Percentiles rank a stretch among this genome's conserved stretches.
phyloP scores from a whole-genome alignment of 1,140 invertebrate genomes.

The Penaeus japonicus region DNA sequence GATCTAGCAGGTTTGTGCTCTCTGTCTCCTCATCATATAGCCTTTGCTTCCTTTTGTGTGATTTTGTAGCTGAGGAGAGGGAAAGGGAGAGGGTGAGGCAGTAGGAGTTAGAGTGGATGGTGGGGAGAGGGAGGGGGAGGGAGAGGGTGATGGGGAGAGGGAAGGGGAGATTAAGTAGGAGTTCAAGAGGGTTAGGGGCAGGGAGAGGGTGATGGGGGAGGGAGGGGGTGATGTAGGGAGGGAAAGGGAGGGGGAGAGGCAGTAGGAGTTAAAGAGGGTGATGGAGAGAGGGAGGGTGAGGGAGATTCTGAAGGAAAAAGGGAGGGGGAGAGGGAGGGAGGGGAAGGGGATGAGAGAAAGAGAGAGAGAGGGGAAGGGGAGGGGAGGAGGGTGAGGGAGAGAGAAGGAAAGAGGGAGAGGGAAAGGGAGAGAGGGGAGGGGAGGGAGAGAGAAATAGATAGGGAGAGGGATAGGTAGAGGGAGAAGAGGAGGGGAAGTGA shows the following conservation, averaged over 20 bases:
- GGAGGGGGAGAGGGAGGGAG: neutral
- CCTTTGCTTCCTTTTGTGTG: too few species aligned
- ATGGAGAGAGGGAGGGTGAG: too few species aligned
- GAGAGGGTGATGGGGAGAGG: neutral
- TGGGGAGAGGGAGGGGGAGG: neutral
- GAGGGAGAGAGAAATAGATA: neutral
- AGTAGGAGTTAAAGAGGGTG: too few species aligned
- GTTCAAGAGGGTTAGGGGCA: neutral
- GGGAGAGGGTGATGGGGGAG: neutral
- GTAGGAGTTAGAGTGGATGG: too few species aligned
- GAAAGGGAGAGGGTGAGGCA: neutral
- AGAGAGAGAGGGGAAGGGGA: neutral
- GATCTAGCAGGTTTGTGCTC: too few species aligned
- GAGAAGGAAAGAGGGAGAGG: neutral
- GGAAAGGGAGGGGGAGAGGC: too few species aligned
- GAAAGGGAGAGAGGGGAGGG: neutral
- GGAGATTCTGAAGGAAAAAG: neutral
- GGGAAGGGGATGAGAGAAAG: neutral
- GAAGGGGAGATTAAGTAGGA: neutral
- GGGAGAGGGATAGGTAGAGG: neutral
- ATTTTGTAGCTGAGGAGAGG: neutral
- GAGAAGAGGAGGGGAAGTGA: too few species aligned
- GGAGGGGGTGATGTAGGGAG: neutral
- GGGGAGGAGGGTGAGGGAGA: too few species aligned
- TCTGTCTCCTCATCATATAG: too few species aligned